A percentile compares a stretch with the other conserved stretches of the same genome.
These are phyloP conservation scores for Myiotriccus ornatus DNA, from an alignment of 2,797 vertebrate species.

Conservation along the genomic window DNA sequence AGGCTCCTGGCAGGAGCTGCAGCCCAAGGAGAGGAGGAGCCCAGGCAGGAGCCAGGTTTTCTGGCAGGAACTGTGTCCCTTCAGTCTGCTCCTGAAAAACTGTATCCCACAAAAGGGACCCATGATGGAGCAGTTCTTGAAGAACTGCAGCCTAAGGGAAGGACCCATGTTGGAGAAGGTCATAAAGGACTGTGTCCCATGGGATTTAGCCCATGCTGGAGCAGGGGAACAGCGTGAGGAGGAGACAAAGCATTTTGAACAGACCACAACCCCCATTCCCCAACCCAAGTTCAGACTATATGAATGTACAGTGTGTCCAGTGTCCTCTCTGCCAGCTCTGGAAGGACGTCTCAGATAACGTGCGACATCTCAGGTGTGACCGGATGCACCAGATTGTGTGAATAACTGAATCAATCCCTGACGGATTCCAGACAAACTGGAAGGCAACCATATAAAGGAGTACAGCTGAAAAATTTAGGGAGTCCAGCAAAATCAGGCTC, in stretches of 20 bases:
- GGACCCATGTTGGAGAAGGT: fast-evolving
- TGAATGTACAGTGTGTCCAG: not conserved
- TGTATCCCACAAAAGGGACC: not conserved
- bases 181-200: not conserved
- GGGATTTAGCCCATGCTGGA: not conserved
- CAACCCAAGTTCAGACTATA: not conserved
- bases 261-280: not conserved
- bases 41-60: not conserved
- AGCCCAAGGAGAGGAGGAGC: not conserved
- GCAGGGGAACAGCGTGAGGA: not conserved
- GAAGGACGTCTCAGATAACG: not conserved
- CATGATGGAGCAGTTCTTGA: not conserved
- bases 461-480: not conserved
- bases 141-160: not conserved
- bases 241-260: not conserved
- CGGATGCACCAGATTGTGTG: not conserved
- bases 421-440: not conserved
- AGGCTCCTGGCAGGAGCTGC: not conserved
- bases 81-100: not conserved
- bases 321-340: not conserved
- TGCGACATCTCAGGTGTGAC: not conserved
- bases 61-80: not conserved
- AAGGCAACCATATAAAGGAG: not conserved
- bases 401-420: not conserved
- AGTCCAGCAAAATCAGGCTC: not conserved